These are phyloP conservation scores for Corvus moneduloides DNA, from an alignment of 2,113 vertebrate species.

Conservation along the genomic window DNA sequence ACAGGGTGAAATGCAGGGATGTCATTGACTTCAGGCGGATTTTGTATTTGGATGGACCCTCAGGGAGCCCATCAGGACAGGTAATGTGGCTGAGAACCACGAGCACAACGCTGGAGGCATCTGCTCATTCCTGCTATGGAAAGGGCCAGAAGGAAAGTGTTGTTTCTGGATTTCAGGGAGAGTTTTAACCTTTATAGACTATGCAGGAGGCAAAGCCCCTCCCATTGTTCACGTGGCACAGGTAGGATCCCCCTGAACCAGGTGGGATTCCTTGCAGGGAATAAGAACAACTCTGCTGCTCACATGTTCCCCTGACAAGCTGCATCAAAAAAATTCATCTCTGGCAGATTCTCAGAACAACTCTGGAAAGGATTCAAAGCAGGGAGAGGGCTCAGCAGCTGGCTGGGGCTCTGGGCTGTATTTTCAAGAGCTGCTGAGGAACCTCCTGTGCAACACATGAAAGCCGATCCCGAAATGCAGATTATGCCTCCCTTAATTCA, in stretches of 20 bases:
- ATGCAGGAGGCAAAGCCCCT: not conserved
- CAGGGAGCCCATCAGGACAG: not conserved
- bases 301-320: not conserved
- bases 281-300: not conserved
- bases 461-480: not conserved
- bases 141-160: not conserved
- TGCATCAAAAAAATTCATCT: not conserved
- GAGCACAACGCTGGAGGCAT: not conserved
- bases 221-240: accelerated
- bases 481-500: not conserved
- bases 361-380: constrained; percentile 23
- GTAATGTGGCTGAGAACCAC: accelerated
- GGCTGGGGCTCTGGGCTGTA: not conserved
- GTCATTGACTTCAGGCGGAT: not conserved
- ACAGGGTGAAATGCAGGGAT: accelerated
- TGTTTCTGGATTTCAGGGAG: not conserved
- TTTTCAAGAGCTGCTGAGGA: constrained; percentile 35
- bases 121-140: not conserved
- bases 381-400: constrained; percentile 29
- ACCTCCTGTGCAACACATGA: constrained; percentile 23
- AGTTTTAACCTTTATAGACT: not conserved
- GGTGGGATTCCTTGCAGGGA: not conserved
- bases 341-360: constrained; percentile 14
- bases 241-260: not conserved
- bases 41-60: not conserved